These are phyloP conservation scores for Aculops lycopersici DNA, from an alignment of 1,140 invertebrate genomes.

Conservation along the genomic window DNA sequence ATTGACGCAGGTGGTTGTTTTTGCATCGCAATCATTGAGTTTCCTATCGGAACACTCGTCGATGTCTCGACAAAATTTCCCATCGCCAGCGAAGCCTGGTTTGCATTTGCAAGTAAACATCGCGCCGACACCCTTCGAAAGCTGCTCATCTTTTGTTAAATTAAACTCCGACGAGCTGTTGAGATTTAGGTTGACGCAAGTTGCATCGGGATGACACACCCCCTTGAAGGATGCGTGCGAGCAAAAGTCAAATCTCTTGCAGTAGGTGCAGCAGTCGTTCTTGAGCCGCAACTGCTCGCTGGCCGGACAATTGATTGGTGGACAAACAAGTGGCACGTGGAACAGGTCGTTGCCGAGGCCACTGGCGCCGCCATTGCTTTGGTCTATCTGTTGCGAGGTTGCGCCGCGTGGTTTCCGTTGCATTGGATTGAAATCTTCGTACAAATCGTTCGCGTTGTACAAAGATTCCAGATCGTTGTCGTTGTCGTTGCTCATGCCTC, in stretches of 20 bases:
- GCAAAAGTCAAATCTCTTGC: slow-evolving; percentile 28
- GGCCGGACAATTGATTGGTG: slow-evolving; percentile 37
- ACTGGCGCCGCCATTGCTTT: no score
- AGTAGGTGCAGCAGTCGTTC: slow-evolving; percentile 61
- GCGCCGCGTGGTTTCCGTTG: background rate
- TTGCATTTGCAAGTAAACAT: slow-evolving; percentile 51
- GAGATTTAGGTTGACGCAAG: slow-evolving; percentile 18
- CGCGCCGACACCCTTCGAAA: slow-evolving; percentile 38
- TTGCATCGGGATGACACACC: background rate
- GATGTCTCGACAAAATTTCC: slow-evolving; percentile 41
- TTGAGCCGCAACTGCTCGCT: slow-evolving; percentile 40
- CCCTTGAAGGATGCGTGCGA: background rate
- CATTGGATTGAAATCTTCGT: background rate
- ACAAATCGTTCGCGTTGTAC: background rate
- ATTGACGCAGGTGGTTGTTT: slow-evolving; percentile 45
- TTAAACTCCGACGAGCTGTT: slow-evolving; percentile 49
- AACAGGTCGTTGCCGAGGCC: no score
- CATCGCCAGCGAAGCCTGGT: slow-evolving; percentile 43
- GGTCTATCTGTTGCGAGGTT: background rate
- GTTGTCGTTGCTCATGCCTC: no score
- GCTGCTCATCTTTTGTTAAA: slow-evolving; percentile 38
- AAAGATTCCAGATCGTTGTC: background rate
- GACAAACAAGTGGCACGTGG: slow-evolving; percentile 30
- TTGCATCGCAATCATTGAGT: slow-evolving; percentile 31
- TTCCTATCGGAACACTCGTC: slow-evolving; percentile 36